These are phyloP conservation scores for Potamilus streckersoni DNA, from an alignment of 1,140 invertebrate species.

Conservation along the genomic window DNA sequence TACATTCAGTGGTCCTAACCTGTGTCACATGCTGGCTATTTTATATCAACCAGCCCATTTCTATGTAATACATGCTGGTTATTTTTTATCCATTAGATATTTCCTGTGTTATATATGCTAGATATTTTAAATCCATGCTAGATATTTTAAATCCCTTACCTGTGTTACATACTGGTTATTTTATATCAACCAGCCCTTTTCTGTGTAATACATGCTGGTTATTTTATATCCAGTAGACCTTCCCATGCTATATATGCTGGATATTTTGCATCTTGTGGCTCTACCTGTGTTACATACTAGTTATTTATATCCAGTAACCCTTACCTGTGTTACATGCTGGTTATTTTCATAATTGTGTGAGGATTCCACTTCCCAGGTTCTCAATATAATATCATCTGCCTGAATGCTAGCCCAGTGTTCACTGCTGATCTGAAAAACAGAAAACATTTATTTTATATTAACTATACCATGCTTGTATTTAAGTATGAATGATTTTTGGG, in stretches of 20 bases:
- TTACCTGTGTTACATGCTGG: slow-evolving; percentile 58
- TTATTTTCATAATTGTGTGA: slow-evolving; percentile 65
- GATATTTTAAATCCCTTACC: too few relatives aligned
- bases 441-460: too few relatives aligned
- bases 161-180: too few relatives aligned
- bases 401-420: slow-evolving; percentile 58
- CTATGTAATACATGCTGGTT: background rate
- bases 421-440: slow-evolving; percentile 50
- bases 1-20: too few relatives aligned
- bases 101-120: background rate
- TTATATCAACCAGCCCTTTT: too few relatives aligned
- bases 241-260: background rate
- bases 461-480: too few relatives aligned
- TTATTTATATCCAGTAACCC: background rate
- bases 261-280: background rate
- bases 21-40: too few relatives aligned
- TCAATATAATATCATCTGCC: slow-evolving; percentile 60
- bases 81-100: too few relatives aligned
- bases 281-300: too few relatives aligned
- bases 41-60: too few relatives aligned
- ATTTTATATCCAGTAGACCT: too few relatives aligned
- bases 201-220: background rate
- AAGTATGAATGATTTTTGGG: too few relatives aligned
- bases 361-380: slow-evolving; percentile 66
- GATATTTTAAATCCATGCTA: background rate